phyloP scores from a whole-genome alignment of 1,140 invertebrate genomes.

The Archegozetes longisetosus region DNA sequence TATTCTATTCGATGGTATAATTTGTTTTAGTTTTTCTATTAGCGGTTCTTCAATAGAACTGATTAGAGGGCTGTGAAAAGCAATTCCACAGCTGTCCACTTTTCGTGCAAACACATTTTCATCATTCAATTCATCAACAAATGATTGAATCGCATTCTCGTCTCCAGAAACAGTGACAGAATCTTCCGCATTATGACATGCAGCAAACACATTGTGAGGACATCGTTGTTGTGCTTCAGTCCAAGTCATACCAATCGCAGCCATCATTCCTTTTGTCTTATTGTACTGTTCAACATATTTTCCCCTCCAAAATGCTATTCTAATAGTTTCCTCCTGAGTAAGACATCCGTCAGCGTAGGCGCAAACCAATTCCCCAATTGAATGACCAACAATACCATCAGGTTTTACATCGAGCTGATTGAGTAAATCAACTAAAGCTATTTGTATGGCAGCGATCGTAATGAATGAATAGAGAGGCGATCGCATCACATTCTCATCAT shows the following conservation, averaged over 20 bases:
- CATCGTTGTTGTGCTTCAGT: constrained; percentile 54
- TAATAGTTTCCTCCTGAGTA: constrained; percentile 73
- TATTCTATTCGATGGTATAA: constrained; percentile 57
- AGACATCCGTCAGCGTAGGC: constrained; percentile 91
- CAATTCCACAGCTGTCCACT: constrained; percentile 69
- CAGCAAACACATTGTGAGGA: constrained; percentile 56
- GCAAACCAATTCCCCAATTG: constrained; percentile 83
- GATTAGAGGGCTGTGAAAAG: constrained; percentile 89
- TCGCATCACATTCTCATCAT: background rate
- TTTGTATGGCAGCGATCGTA: constrained; percentile 82
- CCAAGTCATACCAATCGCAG: constrained; percentile 64
- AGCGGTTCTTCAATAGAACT: constrained; percentile 61
- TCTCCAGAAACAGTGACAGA: constrained; percentile 85
- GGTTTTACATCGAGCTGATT: constrained; percentile 54
- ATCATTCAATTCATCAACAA: constrained; percentile 51
- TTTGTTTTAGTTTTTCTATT: constrained; percentile 51
- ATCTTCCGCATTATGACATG: constrained; percentile 86
- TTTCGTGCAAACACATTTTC: constrained; percentile 56
- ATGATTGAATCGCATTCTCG: constrained; percentile 43
- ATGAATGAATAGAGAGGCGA: constrained; percentile 45
- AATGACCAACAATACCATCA: constrained; percentile 89
- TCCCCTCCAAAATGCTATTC: constrained; percentile 80
- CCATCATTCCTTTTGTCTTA: constrained; percentile 58
- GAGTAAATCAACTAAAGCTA: constrained; percentile 74
- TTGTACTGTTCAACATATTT: constrained; percentile 19